Conservation (phyloP, 2,888 invertebrate species). For the Brachypalpus laphriformis region DNA sequence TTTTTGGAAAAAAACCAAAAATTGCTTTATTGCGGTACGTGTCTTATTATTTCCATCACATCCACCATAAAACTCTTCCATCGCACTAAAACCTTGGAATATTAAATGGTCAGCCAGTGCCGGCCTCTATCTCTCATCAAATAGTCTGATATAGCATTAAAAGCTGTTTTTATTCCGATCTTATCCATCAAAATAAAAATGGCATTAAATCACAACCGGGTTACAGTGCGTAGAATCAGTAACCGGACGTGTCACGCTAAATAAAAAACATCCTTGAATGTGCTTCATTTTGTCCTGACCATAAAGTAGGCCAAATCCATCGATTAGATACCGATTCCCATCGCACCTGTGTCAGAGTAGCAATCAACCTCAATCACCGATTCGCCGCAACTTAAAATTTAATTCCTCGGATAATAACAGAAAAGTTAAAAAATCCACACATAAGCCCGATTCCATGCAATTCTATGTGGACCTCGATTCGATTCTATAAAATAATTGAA, state of each 20-base stretch:
- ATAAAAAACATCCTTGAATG: background rate
- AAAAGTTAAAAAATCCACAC: constrained; percentile 28
- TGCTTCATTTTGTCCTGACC: background rate
- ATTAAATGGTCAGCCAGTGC: constrained; percentile 1
- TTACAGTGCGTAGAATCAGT: background rate
- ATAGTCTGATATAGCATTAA: constrained; percentile 2
- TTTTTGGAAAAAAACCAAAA: background rate
- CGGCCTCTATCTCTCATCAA: constrained; percentile 4
- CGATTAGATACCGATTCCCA: constrained; percentile 7
- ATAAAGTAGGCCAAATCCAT: background rate
- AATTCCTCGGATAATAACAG: constrained; percentile 51
- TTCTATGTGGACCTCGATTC: constrained; percentile 16
- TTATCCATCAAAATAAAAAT: background rate
- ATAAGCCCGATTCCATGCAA: constrained; percentile 34
- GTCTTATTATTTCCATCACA: constrained; percentile 18
- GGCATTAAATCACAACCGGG: background rate
- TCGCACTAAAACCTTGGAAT: constrained; percentile 26
- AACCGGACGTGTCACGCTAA: background rate
- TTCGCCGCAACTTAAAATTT: constrained; percentile 22
- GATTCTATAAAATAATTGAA: constrained; percentile 63
- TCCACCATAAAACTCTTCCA: constrained; percentile 38
- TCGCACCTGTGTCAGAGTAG: constrained; percentile 12
- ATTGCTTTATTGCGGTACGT: constrained; percentile 9
- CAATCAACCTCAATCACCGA: constrained; percentile 36
- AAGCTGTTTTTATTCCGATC: background rate